These are phyloP conservation scores for Isurus oxyrinchus DNA, from an alignment of 2,113 vertebrate species.

Conservation along the genomic window DNA sequence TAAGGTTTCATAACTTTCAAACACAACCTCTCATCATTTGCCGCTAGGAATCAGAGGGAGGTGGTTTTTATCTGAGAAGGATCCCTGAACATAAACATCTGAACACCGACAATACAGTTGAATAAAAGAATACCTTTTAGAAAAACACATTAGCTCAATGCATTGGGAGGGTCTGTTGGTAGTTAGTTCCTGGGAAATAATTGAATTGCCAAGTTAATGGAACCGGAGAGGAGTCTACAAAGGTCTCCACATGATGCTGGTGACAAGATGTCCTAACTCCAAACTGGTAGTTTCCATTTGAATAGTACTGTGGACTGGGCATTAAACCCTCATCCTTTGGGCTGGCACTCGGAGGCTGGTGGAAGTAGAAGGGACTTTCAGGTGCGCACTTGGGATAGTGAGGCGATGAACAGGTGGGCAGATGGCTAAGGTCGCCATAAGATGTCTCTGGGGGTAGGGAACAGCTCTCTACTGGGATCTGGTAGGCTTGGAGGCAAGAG, in stretches of 20 bases:
- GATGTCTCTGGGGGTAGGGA: slow-evolving; percentile 30
- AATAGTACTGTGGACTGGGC: slow-evolving; percentile 24
- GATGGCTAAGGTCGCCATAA: neutral
- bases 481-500: neutral
- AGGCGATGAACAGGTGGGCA: slow-evolving; percentile 40
- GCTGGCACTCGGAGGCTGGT: slow-evolving; percentile 38
- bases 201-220: slow-evolving; percentile 53
- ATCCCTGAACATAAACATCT: neutral
- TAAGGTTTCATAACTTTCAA: neutral
- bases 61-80: neutral
- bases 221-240: slow-evolving; percentile 37
- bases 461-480: slow-evolving; percentile 38
- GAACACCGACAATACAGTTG: neutral
- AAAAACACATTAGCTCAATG: slow-evolving; percentile 40
- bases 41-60: neutral
- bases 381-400: slow-evolving; percentile 38
- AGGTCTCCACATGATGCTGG: slow-evolving; percentile 43
- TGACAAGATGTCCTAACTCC: slow-evolving; percentile 44
- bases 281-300: slow-evolving; percentile 41
- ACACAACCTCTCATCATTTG: neutral
- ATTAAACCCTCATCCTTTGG: slow-evolving; percentile 28
- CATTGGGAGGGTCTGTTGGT: slow-evolving; percentile 52
- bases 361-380: slow-evolving; percentile 42
- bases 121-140: neutral
- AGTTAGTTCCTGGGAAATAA: slow-evolving; percentile 50